These are phyloP conservation scores for Gymnobelideus leadbeateri DNA, from an alignment of 2,113 vertebrate species.

Conservation along the genomic window DNA sequence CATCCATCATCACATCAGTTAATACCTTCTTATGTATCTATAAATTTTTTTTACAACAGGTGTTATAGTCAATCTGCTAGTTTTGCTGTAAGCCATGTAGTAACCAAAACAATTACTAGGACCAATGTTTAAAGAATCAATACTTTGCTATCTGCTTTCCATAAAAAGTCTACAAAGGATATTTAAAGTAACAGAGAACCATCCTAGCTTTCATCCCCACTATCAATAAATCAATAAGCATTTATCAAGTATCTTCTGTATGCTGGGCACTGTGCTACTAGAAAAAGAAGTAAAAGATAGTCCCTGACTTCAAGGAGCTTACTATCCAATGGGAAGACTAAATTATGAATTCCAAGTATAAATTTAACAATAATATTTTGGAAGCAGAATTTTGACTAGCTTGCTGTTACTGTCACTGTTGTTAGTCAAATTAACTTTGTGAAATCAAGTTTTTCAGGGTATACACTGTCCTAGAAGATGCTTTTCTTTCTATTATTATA, in stretches of 20 bases:
- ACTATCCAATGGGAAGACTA: not conserved
- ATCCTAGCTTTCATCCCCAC: too few species aligned
- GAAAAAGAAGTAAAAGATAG: not conserved
- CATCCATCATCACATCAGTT: constrained; percentile 64
- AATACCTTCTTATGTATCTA: not conserved
- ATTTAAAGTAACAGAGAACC: not conserved
- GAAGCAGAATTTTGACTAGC: not conserved
- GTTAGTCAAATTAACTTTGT: not conserved
- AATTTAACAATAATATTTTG: not conserved
- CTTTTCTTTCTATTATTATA: not conserved
- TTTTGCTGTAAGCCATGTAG: constrained; percentile 56
- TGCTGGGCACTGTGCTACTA: not conserved
- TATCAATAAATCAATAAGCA: too few species aligned
- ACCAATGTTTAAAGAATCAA: constrained; percentile 23
- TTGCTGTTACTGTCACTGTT: not conserved
- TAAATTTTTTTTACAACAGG: constrained; percentile 52
- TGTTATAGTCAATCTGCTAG: constrained; percentile 48
- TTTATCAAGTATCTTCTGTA: not conserved
- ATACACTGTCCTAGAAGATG: not conserved
- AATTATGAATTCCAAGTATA: not conserved
- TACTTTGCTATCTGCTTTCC: not conserved
- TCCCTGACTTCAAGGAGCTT: not conserved
- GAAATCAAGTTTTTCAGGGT: not conserved
- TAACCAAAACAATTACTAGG: constrained; percentile 65
- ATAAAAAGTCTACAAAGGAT: not conserved